Base-by-base conservation (phyloP, 2,797 vertebrate genomes). In the Sandelia bainsii region DNA sequence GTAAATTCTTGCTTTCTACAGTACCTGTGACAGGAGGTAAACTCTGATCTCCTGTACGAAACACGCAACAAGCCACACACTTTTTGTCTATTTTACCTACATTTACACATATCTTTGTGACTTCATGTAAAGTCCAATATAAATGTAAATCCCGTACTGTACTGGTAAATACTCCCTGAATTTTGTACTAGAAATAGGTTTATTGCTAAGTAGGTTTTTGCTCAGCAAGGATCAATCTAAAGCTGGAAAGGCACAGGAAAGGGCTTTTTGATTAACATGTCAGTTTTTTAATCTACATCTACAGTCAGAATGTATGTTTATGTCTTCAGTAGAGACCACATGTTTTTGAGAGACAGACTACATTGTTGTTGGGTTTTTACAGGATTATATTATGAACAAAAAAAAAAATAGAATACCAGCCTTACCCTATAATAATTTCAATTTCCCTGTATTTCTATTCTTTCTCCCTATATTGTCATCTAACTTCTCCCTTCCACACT, bases 401-500 rank as follows among this genome's bases (percentile, higher is more conserved):
- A 62, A 62, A n/a, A 71, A 68, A 72, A 20, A n/a, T 12, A 34
- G 9, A 63, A 67, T 17, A 62, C 19, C 45, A 49, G 23, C 14
- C 0, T 16, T 4, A 61, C 54, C 19, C 40, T 69, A 70, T 44
- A 19, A 74, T 56, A 44, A 68, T 72, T 77, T 79, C 10, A 45
- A 27, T 37, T 71, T 63, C 32, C n/a, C 45, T 52, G 12, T 12
- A 61, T 67, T 37, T 12, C 53, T 65, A 63, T 61, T 44, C 27
- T 49, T 60, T 48, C 39, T 62, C 68, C 69, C 64, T 25, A 32
- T 58, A 73, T 75, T 80, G 53, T 81, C 76, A 63, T 70, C 62
- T 61, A 60, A 63, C 77, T 68, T 84, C 77, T 72, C 74, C 72
- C 70, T 80, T 74, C 72, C 65, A 27, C 56, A 62, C 59, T 64